These are phyloP conservation scores for Ophioninae sp. DNA, from an alignment of 2,888 invertebrate genomes.

Conservation along the genomic window DNA sequence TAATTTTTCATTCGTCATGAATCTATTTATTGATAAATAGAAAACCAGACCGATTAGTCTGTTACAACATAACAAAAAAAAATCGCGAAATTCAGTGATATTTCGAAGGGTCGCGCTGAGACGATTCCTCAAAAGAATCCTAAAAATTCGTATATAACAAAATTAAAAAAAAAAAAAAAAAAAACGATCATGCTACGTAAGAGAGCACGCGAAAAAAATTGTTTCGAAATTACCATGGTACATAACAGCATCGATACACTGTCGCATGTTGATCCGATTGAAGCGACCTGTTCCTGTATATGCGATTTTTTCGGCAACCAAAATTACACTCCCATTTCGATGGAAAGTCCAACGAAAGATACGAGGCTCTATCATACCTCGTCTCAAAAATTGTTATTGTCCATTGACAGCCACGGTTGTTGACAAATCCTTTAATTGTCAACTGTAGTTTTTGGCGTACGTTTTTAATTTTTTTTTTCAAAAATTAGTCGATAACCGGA, in stretches of 20 bases:
- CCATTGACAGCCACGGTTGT: not conserved
- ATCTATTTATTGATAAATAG: no score
- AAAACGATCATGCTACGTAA: not conserved
- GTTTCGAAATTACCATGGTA: constrained; percentile 66
- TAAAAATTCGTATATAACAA: no score
- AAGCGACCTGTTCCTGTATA: constrained; percentile 1
- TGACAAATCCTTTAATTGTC: not conserved
- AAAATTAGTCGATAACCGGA: not conserved
- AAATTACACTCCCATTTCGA: constrained; percentile 30
- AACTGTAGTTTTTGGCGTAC: no score
- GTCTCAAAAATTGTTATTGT: not conserved
- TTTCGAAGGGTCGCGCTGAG: no score
- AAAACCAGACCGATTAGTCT: no score
- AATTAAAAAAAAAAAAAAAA: no score
- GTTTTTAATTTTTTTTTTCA: no score
- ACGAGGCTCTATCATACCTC: constrained; percentile 14
- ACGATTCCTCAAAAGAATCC: no score
- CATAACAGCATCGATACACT: constrained; percentile 67
- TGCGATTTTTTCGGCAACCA: not conserved
- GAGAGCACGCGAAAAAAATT: not conserved
- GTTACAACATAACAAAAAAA: no score
- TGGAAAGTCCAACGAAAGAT: not conserved
- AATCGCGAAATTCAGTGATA: no score
- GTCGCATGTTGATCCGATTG: constrained; percentile 63
- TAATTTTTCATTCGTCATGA: no score